A percentile compares a stretch with the other conserved stretches of the same genome.
Conservation (phyloP, 2,888 invertebrate genomes). For the Xestia sexstrigata region DNA sequence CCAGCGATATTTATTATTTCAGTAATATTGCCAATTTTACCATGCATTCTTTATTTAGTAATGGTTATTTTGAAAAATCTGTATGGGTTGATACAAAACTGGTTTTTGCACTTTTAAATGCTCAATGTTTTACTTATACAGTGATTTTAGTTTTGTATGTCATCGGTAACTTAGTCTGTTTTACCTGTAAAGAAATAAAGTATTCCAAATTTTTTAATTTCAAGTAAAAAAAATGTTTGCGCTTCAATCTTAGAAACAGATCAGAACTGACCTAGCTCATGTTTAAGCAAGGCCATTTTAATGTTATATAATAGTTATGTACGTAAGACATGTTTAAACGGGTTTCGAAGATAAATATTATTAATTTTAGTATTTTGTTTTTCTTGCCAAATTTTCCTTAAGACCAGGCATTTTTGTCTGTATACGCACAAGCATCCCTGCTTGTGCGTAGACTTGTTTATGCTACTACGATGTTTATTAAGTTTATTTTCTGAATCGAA, state of each 20-base stretch:
- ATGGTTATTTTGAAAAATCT: neutral
- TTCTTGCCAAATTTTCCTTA: conserved; percentile 31
- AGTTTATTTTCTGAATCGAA: neutral
- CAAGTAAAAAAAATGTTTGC: neutral
- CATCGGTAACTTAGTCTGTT: neutral
- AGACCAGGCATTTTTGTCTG: conserved; percentile 6
- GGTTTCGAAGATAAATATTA: conserved; percentile 9
- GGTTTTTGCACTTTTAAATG: neutral
- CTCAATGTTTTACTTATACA: neutral
- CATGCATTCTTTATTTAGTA: neutral
- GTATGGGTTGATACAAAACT: neutral
- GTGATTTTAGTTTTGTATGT: neutral
- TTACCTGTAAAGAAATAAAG: neutral
- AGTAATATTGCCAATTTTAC: neutral
- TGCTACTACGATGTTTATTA: too few relatives aligned
- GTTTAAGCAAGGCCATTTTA: conserved; percentile 2
- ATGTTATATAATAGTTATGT: conserved; percentile 15
- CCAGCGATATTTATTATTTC: too few relatives aligned
- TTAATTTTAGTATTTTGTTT: conserved; percentile 30
- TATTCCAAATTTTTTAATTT: neutral
- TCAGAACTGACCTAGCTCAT: conserved; percentile 40
- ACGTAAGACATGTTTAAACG: conserved; percentile 2
- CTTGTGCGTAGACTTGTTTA: too few relatives aligned
- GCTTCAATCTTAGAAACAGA: neutral
- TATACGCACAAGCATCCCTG: neutral